These are phyloP conservation scores for Pangasius djambal DNA, from an alignment of 2,797 vertebrate genomes.

Conservation along the genomic window DNA sequence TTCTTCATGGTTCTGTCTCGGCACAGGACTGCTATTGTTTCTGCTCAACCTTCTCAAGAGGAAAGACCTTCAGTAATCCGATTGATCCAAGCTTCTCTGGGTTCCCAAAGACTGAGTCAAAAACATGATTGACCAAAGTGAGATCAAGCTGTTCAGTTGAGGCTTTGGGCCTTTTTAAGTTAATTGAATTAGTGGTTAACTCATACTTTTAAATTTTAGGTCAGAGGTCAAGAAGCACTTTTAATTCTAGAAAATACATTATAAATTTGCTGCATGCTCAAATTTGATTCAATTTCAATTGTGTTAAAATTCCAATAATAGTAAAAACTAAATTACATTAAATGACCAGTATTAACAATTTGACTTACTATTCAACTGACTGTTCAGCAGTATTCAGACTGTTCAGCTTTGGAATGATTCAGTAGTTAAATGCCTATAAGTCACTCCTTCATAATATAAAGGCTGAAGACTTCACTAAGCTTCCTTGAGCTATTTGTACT, in stretches of 20 bases:
- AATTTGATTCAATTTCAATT: not conserved
- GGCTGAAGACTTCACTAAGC: not conserved
- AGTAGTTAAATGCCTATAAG: not conserved
- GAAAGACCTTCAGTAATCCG: slow-evolving; percentile 72
- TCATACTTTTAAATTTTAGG: not conserved
- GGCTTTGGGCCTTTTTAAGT: not conserved
- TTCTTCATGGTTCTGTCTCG: slow-evolving; percentile 48
- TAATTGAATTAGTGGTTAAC: not conserved
- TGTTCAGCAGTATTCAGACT: not conserved
- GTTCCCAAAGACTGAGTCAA: slow-evolving; percentile 63
- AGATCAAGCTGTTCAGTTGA: not conserved
- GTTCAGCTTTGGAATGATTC: not conserved
- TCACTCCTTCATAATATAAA: not conserved
- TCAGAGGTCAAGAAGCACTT: no score
- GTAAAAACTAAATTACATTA: not conserved
- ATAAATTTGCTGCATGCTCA: not conserved
- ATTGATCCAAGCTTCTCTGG: slow-evolving; percentile 70
- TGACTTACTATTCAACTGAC: no score
- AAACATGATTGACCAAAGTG: not conserved
- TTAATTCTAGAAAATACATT: not conserved
- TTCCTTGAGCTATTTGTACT: not conserved
- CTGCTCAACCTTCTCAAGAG: slow-evolving; percentile 58
- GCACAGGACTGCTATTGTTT: slow-evolving; percentile 55
- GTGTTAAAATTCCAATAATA: not conserved
- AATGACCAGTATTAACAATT: not conserved